Conservation (phyloP, 2,797 vertebrate genomes). For the Poecilia wingei region DNA sequence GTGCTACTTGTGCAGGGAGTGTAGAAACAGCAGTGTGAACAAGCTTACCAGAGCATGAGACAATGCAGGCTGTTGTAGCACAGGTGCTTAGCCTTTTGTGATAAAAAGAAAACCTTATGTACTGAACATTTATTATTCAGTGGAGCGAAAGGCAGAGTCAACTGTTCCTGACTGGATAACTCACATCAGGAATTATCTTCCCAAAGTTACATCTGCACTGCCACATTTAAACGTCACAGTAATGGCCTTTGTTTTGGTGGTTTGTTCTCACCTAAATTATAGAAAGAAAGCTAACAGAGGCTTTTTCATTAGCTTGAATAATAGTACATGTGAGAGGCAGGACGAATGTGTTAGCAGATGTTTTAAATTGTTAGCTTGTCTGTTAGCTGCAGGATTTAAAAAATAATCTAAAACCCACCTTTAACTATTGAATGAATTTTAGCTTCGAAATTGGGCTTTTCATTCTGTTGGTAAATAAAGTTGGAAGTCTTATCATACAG, state of each 20-base stretch:
- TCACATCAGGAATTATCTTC: background rate
- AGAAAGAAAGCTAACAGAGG: background rate
- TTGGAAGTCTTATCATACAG: background rate
- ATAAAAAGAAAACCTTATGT: slow-evolving; percentile 1
- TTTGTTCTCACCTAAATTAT: background rate
- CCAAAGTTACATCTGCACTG: background rate
- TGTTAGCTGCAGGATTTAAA: too few species aligned
- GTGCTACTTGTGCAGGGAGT: background rate
- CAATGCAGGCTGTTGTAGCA: background rate
- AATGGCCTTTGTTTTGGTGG: background rate
- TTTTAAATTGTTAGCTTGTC: too few species aligned
- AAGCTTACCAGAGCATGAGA: slow-evolving; percentile 11
- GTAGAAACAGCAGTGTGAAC: slow-evolving; percentile 3
- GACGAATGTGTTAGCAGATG: too few species aligned
- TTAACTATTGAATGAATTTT: too few species aligned
- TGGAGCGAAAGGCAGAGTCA: slow-evolving; percentile 8
- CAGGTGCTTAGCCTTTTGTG: slow-evolving; percentile 9
- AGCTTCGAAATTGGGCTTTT: too few species aligned
- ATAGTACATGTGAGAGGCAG: background rate
- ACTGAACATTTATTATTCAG: slow-evolving; percentile 24
- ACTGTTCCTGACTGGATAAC: background rate
- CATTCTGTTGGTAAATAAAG: background rate
- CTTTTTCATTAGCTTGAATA: background rate
- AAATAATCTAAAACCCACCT: too few species aligned
- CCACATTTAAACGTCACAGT: background rate